phyloP scores from a whole-genome alignment of 2,888 invertebrate species.

The Neoaliturus tenellus region DNA sequence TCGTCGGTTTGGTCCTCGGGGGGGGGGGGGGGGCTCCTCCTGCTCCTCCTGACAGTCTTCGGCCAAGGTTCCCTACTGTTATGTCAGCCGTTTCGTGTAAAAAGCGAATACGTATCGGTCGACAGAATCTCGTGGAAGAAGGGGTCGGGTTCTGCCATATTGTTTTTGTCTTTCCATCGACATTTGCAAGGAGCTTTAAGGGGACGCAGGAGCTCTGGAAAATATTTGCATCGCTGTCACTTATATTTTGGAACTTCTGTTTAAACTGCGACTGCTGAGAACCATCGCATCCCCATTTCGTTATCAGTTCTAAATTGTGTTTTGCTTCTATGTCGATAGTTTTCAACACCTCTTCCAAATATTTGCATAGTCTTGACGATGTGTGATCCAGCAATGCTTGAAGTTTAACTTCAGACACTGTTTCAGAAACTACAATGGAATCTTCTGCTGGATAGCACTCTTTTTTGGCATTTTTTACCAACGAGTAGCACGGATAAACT shows the following conservation, averaged over 20 bases:
- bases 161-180: no score
- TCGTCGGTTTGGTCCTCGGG: no score
- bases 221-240: not conserved
- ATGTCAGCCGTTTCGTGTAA: not conserved
- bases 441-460: not conserved
- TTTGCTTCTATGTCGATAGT: not conserved
- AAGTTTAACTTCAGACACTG: not conserved
- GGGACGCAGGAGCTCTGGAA: not conserved
- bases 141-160: not conserved
- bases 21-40: no score
- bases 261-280: not conserved
- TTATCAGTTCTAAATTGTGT: not conserved
- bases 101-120: not conserved
- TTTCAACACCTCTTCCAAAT: not conserved
- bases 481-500: not conserved
- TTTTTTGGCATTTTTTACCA: not conserved
- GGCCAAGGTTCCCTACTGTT: no score
- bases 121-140: not conserved
- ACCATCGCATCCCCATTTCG: not conserved
- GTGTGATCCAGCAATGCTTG: slow-evolving; percentile 9
- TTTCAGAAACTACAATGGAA: not conserved
- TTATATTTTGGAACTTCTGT: not conserved
- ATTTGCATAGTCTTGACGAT: not conserved
- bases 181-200: not conserved
- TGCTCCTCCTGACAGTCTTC: no score